A percentile compares a stretch with the other conserved stretches of the same genome.
Evolutionary conservation across 53 echinoderm and acorn worm species (phyloP).

Genomic region (Paracentrotus lividus): DNA sequence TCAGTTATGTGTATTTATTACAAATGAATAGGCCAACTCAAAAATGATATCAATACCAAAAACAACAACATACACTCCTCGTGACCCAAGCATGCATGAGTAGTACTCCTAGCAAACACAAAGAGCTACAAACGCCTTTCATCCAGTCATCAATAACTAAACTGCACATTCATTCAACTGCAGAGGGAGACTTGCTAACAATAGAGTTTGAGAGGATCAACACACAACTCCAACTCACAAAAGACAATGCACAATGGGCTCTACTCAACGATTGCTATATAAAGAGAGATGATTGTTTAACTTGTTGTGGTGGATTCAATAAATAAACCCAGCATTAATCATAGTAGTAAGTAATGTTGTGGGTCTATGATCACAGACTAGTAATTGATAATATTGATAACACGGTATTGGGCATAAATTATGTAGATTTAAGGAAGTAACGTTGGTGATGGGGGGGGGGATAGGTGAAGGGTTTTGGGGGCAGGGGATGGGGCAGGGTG

Average conservation of each 20-base stretch:
- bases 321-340: not conserved
- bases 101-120: not conserved
- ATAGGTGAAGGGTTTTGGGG: no score
- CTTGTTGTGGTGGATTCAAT: not conserved
- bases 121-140: not conserved
- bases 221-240: slow-evolving; percentile 6
- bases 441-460: not conserved
- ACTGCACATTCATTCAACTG: not conserved
- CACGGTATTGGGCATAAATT: not conserved
- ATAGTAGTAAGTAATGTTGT: no score
- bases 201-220: not conserved
- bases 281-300: not conserved
- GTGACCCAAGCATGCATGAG: not conserved
- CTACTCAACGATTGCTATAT: not conserved
- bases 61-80: not conserved
- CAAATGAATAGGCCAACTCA: no score
- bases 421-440: not conserved
- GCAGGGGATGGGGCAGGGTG: no score
- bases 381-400: slow-evolving; percentile 13
- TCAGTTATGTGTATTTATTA: no score
- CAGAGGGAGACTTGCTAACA: slow-evolving; percentile 7
- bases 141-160: slow-evolving; percentile 2
- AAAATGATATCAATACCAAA: not conserved
- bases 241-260: not conserved
- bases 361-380: not conserved